Percentiles rank a stretch among this genome's conserved stretches.
Conservation (phyloP, 2,113 vertebrate genomes). For the Gymnobelideus leadbeateri region DNA sequence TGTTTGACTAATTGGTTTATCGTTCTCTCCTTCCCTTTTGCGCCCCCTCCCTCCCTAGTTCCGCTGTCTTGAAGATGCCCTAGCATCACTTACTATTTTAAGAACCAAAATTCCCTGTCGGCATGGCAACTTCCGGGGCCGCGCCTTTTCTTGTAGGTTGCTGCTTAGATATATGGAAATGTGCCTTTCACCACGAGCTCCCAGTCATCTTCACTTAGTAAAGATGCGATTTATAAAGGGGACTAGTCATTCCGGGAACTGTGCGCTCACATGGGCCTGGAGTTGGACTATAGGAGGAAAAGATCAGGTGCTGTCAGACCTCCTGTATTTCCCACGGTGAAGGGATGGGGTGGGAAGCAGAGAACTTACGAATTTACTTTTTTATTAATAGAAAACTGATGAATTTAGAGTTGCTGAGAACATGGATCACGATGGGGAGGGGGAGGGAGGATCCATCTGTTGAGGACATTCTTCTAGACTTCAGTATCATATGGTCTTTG, state of each 20-base stretch:
- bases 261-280: background rate
- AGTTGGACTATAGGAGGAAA: background rate
- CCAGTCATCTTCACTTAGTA: accelerated
- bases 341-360: background rate
- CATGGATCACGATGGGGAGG: background rate
- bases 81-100: constrained; percentile 84
- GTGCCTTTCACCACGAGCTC: background rate
- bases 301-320: background rate
- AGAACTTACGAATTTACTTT: background rate
- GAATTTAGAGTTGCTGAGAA: constrained; percentile 49
- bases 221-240: background rate
- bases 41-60: constrained; percentile 29
- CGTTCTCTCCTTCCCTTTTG: constrained; percentile 53
- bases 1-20: constrained; percentile 60
- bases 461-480: constrained; percentile 11
- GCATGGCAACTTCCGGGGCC: constrained; percentile 85
- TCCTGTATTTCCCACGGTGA: background rate
- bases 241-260: background rate
- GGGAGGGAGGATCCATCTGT: background rate
- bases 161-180: constrained; percentile 77
- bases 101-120: constrained; percentile 82
- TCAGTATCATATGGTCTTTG: constrained; percentile 7
- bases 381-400: background rate
- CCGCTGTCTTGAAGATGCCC: constrained; percentile 69
- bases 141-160: constrained; percentile 76